These are phyloP conservation scores for Phymastichus coffea DNA, from an alignment of 1,140 invertebrate genomes.

Conservation along the genomic window DNA sequence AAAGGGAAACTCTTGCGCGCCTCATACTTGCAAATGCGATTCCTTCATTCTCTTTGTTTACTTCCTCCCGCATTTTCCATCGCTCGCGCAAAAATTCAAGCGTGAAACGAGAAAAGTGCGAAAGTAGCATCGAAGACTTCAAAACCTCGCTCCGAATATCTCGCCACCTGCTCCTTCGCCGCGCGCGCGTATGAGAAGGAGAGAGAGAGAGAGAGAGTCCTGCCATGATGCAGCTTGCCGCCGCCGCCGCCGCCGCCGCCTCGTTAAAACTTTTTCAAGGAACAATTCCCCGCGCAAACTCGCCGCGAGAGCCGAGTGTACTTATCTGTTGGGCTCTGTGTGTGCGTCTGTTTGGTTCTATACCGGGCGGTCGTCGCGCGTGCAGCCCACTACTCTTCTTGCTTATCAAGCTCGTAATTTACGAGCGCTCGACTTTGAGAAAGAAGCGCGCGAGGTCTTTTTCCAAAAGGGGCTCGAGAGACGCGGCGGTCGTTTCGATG, in stretches of 20 bases:
- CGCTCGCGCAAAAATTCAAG: slow-evolving; percentile 24
- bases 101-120: slow-evolving; percentile 35
- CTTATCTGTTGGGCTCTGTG: no score
- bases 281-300: slow-evolving; percentile 10
- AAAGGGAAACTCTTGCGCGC: not conserved
- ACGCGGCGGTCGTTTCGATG: no score
- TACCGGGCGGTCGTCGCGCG: no score
- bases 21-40: slow-evolving; percentile 20
- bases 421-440: not conserved
- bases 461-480: no score
- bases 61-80: slow-evolving; percentile 7
- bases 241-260: not conserved
- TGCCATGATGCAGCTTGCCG: not conserved
- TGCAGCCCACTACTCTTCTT: no score
- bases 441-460: not conserved
- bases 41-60: slow-evolving; percentile 18
- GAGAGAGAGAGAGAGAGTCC: slow-evolving; percentile 1
- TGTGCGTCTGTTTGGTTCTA: no score
- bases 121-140: slow-evolving; percentile 28
- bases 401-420: slow-evolving; percentile 18
- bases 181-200: not conserved
- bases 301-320: no score
- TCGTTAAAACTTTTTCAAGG: slow-evolving; percentile 31
- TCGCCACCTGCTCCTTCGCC: not conserved
- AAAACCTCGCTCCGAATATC: slow-evolving; percentile 9